Evolutionary conservation across 1,140 invertebrate genomes (phyloP).

Genomic region (Bombus haemorrhoidalis): DNA sequence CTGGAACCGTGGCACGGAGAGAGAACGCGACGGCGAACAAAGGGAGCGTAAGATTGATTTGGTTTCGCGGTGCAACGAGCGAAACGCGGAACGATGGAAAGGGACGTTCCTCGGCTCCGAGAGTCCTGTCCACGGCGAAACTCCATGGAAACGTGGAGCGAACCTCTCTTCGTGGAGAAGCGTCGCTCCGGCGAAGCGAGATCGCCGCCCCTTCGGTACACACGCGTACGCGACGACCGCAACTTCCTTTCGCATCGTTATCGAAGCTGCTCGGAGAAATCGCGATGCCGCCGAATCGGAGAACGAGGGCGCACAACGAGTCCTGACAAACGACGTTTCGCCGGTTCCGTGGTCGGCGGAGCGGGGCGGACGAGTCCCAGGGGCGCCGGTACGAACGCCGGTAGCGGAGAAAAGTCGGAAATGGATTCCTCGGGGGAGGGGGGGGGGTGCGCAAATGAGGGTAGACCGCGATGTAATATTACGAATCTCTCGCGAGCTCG

Average conservation of each 20-base stretch:
- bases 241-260: not conserved
- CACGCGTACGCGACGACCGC: not conserved
- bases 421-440: slow-evolving; percentile 34
- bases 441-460: slow-evolving; percentile 32
- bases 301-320: slow-evolving; percentile 28
- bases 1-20: accelerated
- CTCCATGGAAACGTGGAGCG: not conserved
- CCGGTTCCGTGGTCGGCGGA: too few species aligned
- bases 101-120: not conserved
- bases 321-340: slow-evolving; percentile 34
- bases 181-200: not conserved
- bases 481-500: slow-evolving; percentile 14
- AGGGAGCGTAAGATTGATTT: not conserved
- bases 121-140: not conserved
- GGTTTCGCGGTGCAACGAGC: too few species aligned
- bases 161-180: slow-evolving; percentile 6
- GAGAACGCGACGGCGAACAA: not conserved
- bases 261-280: not conserved
- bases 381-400: not conserved
- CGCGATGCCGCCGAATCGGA: slow-evolving; percentile 2
- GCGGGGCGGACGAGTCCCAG: not conserved
- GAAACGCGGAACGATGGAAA: not conserved
- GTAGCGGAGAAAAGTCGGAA: slow-evolving; percentile 5
- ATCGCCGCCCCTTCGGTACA: not conserved
- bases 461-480: slow-evolving; percentile 36